Evolutionary conservation across 2,888 invertebrate genomes (phyloP), one percentile per base, ranked within the genome.

Genomic region (Melinaea marsaeus): DNA sequence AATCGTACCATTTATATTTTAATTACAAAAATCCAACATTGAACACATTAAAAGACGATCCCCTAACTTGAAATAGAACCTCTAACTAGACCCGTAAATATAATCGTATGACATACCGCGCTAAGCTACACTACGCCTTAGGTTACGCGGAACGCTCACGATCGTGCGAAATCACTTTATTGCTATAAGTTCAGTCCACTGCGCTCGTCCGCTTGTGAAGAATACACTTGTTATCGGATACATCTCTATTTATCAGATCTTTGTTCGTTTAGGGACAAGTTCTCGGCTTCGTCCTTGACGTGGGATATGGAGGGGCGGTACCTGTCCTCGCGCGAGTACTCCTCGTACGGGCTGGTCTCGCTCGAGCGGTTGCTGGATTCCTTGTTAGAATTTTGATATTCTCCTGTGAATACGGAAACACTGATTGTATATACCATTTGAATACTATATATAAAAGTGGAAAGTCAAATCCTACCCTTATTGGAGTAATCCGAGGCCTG

Each of bases 211-310:
- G 9, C 11, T 42, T 42, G 42, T 42, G 42, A 42, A 42, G 42
- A 42, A 42, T 42, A 42, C 7, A 42, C 7, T 42, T 7, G 42
- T 42, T 3, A 9, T 42, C 42, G 11, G 42, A 3, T 42, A 7
- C 9, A 6, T 11, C 13, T 76, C 79, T 88, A 90, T 76, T 90
- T 90, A 71, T 90, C 90, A 81, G 86, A 86, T 83, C 90, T 86
- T 72, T 90, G 89, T 74, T 90, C 90, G 75, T 91, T 91, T 61
- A 91, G 85, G 4, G 91, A 91, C 6, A 91, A 77, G 74, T 91
- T 91, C 66, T 91, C 91, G 0, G 91, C 91, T 72, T 91, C 91
- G 65, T 91, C 91, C 67, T 90, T 88, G 72, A 88, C 84, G 75
- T 88, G 91, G 2, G 88, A 84, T 70, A 86, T 80, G 61, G 86